A percentile compares a stretch with the other conserved stretches of the same genome.
These are phyloP conservation scores for Microtus montanus DNA, from an alignment of 2,113 vertebrate species.

Conservation along the genomic window DNA sequence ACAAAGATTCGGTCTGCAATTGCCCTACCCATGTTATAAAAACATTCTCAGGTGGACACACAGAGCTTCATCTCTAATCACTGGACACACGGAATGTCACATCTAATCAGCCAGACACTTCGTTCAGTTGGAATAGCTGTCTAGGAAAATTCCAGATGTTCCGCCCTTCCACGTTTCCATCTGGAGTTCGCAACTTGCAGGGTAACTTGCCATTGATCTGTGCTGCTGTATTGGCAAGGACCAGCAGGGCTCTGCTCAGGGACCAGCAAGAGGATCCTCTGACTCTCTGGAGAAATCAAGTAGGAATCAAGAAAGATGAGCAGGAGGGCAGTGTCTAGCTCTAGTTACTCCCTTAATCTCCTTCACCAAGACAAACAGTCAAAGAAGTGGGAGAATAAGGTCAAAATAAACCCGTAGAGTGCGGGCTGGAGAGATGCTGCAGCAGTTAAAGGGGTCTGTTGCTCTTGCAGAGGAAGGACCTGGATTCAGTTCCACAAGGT, in stretches of 20 bases:
- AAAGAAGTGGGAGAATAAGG: background rate
- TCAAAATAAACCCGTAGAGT: background rate
- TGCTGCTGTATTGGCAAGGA: background rate
- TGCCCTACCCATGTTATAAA: background rate
- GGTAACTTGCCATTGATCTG: background rate
- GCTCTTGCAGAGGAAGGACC: background rate
- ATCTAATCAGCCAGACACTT: conserved; percentile 27
- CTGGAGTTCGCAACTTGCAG: background rate
- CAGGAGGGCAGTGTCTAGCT: background rate
- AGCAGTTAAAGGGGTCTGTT: too few relatives aligned
- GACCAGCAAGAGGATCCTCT: background rate
- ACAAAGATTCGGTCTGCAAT: background rate
- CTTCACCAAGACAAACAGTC: background rate
- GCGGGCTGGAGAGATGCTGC: background rate
- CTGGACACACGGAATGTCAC: background rate
- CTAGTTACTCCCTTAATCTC: background rate
- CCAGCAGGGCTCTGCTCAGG: background rate
- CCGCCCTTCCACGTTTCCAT: background rate
- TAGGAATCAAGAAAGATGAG: conserved; percentile 1
- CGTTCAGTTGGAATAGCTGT: conserved; percentile 12
- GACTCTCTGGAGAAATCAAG: conserved; percentile 2
- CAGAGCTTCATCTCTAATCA: background rate
- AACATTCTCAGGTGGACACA: background rate
- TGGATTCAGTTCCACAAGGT: background rate
- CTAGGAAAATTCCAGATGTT: conserved; percentile 45